These are phyloP conservation scores for Gopherus flavomarginatus DNA, from an alignment of 2,113 vertebrate species.

Conservation along the genomic window DNA sequence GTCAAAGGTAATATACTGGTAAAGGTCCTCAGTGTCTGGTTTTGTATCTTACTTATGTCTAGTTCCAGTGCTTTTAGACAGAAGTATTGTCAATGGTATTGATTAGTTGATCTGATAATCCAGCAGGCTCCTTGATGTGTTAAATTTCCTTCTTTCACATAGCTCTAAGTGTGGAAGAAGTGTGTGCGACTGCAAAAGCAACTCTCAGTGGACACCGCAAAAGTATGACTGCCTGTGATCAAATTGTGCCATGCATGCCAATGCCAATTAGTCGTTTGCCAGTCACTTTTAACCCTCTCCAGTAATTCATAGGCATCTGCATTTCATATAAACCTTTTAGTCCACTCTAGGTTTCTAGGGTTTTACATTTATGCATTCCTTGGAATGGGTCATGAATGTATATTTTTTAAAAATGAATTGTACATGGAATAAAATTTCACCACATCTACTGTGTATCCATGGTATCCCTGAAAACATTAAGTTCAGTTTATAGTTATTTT, in stretches of 20 bases:
- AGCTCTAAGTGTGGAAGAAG: constrained; percentile 74
- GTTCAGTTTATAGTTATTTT: not conserved
- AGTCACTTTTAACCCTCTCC: constrained; percentile 57
- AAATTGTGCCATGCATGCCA: constrained; percentile 65
- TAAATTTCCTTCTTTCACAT: constrained; percentile 81
- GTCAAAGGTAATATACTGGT: constrained; percentile 82
- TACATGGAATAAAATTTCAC: not conserved
- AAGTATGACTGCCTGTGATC: constrained; percentile 18
- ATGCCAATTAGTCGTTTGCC: constrained; percentile 63
- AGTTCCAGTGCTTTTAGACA: constrained; percentile 84
- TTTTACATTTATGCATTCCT: not conserved
- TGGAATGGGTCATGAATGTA: not conserved
- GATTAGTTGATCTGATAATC: constrained; percentile 90
- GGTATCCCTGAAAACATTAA: not conserved
- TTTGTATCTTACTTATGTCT: constrained; percentile 65
- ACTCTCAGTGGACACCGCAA: constrained; percentile 66
- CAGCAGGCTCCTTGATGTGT: constrained; percentile 84
- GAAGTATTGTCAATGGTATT: constrained; percentile 89
- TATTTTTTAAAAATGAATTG: not conserved
- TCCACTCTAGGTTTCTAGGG: not conserved
- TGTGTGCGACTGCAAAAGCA: not conserved
- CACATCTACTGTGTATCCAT: not conserved
- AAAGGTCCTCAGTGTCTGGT: constrained; percentile 65
- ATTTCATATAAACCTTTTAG: not conserved
- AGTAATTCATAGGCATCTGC: not conserved